phyloP scores from a whole-genome alignment of 2,113 vertebrate species.

The Oxygymnocypris stewartii region DNA sequence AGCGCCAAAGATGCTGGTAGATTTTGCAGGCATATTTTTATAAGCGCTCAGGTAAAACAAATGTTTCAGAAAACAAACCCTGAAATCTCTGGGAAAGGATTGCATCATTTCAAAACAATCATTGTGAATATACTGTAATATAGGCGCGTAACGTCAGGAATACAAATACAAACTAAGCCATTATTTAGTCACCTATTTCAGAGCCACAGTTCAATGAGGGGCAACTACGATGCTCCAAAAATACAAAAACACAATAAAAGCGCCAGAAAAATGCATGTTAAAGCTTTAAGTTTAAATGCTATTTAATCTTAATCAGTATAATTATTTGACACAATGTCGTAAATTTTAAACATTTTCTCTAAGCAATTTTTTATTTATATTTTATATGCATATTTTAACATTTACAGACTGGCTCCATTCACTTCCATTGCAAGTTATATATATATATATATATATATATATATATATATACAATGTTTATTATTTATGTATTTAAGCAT shows the following conservation, averaged over 20 bases:
- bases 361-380: too few relatives aligned
- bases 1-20: background rate
- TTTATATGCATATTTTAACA: too few relatives aligned
- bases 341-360: too few relatives aligned
- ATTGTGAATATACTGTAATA: background rate
- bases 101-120: constrained; percentile 10
- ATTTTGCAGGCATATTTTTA: constrained; percentile 1
- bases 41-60: background rate
- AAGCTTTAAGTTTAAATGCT: background rate
- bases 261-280: background rate
- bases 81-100: background rate
- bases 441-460: too few relatives aligned
- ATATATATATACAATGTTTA: too few relatives aligned
- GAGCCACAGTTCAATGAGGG: background rate
- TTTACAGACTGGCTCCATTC: too few relatives aligned
- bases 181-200: constrained; percentile 7
- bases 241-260: background rate
- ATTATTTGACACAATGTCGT: background rate
- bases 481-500: too few relatives aligned
- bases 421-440: too few relatives aligned
- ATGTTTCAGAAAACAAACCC: background rate
- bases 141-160: background rate
- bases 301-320: background rate
- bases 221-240: background rate
- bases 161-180: background rate